Evolutionary conservation across 30 jellyfish, hydroid and myxozoan genomes (phyloP).

Genomic region (Clytia hemisphaerica): DNA sequence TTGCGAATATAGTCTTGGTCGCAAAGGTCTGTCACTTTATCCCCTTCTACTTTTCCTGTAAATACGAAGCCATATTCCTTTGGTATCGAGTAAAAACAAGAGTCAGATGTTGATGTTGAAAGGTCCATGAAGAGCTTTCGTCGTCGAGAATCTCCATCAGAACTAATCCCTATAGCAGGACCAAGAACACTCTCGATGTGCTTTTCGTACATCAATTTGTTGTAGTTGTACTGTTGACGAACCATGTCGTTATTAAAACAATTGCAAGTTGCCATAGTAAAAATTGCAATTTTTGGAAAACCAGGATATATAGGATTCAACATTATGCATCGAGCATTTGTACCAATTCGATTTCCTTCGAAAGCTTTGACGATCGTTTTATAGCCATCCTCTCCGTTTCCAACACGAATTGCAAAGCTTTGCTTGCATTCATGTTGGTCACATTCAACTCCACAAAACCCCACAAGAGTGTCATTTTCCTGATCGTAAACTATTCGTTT

Average conservation of each 20-base stretch:
- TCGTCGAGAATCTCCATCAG: conserved; percentile 45
- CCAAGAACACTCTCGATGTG: conserved; percentile 24
- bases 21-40: neutral
- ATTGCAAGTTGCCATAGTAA: conserved; percentile 39
- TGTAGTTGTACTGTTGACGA: conserved; percentile 26
- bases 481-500: conserved; percentile 38
- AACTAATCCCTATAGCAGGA: conserved; percentile 25
- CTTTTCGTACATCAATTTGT: conserved; percentile 21
- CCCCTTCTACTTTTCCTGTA: conserved; percentile 23
- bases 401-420: conserved; percentile 14
- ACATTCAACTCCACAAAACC: conserved; percentile 32
- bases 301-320: conserved; percentile 21
- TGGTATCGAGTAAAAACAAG: conserved; percentile 15
- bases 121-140: conserved; percentile 16
- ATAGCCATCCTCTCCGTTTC: conserved; percentile 39
- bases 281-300: conserved; percentile 9
- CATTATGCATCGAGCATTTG: conserved; percentile 26
- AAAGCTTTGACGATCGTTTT: conserved; percentile 12
- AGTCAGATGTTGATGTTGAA: conserved; percentile 8
- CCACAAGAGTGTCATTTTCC: conserved; percentile 25
- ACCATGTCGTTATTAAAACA: conserved; percentile 11
- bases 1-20: conserved; percentile 10
- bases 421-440: conserved; percentile 28
- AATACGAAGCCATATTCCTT: conserved; percentile 23
- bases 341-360: conserved; percentile 22